Evolutionary conservation across 2,888 invertebrate genomes (phyloP).

Genomic region (Patella depressa): DNA sequence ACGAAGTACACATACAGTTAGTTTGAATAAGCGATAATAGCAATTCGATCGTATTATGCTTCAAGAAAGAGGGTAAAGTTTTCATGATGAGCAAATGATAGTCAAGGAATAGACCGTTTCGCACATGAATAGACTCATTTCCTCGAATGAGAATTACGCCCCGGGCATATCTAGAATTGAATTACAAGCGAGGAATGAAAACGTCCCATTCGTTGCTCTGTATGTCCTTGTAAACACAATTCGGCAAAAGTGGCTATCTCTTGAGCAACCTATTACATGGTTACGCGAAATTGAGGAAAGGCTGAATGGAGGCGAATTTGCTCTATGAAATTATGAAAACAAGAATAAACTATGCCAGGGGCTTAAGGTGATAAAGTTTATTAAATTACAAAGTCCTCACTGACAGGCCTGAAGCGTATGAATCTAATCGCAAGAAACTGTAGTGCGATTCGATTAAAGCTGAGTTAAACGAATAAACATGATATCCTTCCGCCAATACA

Average conservation of each 20-base stretch:
- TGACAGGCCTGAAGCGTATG: not conserved
- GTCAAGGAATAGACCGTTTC: not conserved
- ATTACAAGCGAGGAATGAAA: not conserved
- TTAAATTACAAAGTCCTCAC: slow-evolving; percentile 9
- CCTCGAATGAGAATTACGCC: not conserved
- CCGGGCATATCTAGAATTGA: not conserved
- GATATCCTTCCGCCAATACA: slow-evolving; percentile 4
- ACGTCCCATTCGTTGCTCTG: not conserved
- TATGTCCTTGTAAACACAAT: not conserved
- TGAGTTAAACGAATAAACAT: not conserved
- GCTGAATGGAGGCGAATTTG: not conserved
- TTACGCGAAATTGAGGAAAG: not conserved
- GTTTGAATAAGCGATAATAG: not conserved
- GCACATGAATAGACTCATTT: not conserved
- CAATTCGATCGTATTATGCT: not conserved
- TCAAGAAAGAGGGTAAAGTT: not conserved
- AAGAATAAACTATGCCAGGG: not conserved
- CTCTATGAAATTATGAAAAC: slow-evolving; percentile 3
- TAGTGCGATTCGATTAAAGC: not conserved
- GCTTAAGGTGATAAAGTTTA: not conserved
- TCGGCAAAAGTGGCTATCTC: slow-evolving; percentile 5
- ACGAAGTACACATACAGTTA: not conserved
- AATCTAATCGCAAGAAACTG: not conserved
- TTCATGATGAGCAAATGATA: not conserved
- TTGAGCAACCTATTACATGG: not conserved